These are phyloP conservation scores for Trissoscelio sp. DNA, from an alignment of 2,888 invertebrate genomes.

Conservation along the genomic window DNA sequence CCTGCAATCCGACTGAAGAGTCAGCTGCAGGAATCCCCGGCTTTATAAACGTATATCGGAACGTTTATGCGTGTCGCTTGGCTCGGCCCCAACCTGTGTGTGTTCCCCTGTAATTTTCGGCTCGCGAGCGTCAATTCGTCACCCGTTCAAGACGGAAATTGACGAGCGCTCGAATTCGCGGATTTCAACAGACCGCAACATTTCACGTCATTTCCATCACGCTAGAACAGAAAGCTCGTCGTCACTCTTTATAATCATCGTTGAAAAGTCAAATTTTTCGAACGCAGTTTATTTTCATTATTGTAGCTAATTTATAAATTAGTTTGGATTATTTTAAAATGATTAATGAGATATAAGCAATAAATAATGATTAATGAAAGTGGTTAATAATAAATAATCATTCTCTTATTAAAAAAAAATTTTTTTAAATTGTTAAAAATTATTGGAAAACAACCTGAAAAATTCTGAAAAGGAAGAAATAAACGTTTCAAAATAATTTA, in stretches of 20 bases:
- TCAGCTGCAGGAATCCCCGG: slow-evolving; percentile 64
- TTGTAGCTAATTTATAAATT: no score
- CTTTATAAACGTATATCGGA: slow-evolving; percentile 25
- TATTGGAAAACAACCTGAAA: no score
- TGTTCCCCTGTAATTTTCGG: slow-evolving; percentile 17
- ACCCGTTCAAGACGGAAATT: slow-evolving; percentile 8
- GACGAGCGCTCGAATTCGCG: slow-evolving; percentile 8
- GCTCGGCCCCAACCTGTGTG: background rate
- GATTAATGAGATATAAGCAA: no score
- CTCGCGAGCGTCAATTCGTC: slow-evolving; percentile 10
- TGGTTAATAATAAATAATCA: no score
- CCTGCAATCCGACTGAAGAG: slow-evolving; percentile 62
- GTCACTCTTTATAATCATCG: background rate
- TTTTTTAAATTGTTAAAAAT: no score
- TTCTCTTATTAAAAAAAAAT: no score
- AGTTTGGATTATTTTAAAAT: no score
- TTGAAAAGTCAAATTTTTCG: no score
- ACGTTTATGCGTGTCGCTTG: slow-evolving; percentile 27
- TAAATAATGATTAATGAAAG: no score
- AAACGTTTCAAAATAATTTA: no score
- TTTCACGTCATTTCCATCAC: background rate
- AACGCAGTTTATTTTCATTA: no score
- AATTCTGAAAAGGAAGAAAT: no score
- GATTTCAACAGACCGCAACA: slow-evolving; percentile 4
- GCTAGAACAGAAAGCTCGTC: background rate